phyloP scores from a whole-genome alignment of 2,888 invertebrate species.

The Tiliacea aurago region DNA sequence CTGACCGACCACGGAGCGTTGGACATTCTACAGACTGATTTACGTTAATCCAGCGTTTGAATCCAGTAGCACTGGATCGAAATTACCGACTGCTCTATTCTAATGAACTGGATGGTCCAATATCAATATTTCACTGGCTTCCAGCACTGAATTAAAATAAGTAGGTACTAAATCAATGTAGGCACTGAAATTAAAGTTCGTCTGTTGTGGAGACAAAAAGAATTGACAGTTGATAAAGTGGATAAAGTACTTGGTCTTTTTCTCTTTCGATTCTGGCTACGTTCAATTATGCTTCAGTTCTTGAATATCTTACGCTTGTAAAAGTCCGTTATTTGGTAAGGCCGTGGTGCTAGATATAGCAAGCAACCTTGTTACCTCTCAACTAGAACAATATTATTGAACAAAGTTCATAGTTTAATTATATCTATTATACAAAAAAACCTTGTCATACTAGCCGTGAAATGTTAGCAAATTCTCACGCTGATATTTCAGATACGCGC shows the following conservation, averaged over 20 bases:
- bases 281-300: conserved; percentile 24
- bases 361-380: conserved; percentile 55
- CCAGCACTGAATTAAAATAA: neutral
- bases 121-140: neutral
- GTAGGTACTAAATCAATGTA: neutral
- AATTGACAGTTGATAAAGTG: neutral
- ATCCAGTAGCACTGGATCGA: no score
- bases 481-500: neutral
- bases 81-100: neutral
- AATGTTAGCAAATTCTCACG: conserved; percentile 9
- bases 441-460: conserved; percentile 14
- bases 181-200: neutral
- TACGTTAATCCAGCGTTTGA: no score
- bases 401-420: conserved; percentile 26
- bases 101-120: neutral
- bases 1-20: no score
- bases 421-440: neutral
- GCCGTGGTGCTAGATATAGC: conserved; percentile 57
- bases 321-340: conserved; percentile 6
- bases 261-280: conserved; percentile 11
- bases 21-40: no score
- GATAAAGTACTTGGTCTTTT: conserved; percentile 1
- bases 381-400: conserved; percentile 48
- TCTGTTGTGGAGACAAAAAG: neutral
- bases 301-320: conserved; percentile 18